Evolutionary conservation across 2,113 vertebrate genomes (phyloP).

Genomic region (Dasyornis broadbenti): DNA sequence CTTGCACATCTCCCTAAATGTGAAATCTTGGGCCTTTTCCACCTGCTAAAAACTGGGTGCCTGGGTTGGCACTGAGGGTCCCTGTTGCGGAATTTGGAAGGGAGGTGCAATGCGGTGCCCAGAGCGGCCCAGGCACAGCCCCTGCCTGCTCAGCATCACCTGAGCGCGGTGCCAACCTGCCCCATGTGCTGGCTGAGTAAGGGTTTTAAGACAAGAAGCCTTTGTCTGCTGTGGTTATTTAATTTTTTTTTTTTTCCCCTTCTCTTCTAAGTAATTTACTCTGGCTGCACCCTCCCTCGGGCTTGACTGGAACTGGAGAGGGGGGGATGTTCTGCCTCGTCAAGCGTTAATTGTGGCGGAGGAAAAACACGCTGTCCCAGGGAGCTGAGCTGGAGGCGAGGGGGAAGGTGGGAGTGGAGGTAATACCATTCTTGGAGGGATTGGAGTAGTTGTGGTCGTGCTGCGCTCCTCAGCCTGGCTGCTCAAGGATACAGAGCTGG

Average conservation of each 20-base stretch:
- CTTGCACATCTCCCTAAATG: background rate
- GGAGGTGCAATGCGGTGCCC: background rate
- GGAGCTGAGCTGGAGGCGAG: background rate
- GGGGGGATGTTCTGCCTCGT: background rate
- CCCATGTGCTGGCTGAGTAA: background rate
- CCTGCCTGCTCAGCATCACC: background rate
- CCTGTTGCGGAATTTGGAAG: background rate
- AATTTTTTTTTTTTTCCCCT: background rate
- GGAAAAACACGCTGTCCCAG: constrained; percentile 69
- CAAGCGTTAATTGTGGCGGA: background rate
- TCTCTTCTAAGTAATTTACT: background rate
- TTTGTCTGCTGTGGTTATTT: constrained; percentile 12
- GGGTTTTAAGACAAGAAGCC: background rate
- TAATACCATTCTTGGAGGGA: constrained; percentile 47
- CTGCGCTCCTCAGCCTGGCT: background rate
- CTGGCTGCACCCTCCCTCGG: background rate
- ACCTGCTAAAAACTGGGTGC: background rate
- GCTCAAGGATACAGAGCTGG: background rate
- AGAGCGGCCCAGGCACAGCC: background rate
- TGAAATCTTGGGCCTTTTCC: background rate
- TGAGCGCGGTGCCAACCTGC: background rate
- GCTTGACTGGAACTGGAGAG: background rate
- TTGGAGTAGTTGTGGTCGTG: accelerated
- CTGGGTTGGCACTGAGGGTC: background rate
- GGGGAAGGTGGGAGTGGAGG: constrained; percentile 55